Evolutionary conservation across 2,888 invertebrate species (phyloP).

Genomic region (Leptinotarsa peninsularis): DNA sequence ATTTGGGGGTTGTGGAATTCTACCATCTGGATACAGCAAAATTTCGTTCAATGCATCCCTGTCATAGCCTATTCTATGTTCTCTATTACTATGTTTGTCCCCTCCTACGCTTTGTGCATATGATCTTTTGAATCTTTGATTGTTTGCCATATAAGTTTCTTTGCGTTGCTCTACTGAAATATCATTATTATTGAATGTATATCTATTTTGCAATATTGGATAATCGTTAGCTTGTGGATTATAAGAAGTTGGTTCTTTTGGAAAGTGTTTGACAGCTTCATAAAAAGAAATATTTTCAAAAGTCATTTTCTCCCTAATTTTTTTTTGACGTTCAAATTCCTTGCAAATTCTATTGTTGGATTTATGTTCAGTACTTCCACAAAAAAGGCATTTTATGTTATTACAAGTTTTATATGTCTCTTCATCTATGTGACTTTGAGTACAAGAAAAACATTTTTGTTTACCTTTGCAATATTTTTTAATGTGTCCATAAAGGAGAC

Average conservation of each 20-base stretch:
- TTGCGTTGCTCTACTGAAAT: too few species aligned
- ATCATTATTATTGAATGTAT: background rate
- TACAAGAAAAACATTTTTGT: constrained; percentile 5
- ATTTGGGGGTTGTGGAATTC: too few species aligned
- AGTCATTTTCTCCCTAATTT: constrained; percentile 8
- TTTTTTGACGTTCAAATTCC: background rate
- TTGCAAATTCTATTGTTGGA: background rate
- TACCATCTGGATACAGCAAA: too few species aligned
- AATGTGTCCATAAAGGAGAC: constrained; percentile 14
- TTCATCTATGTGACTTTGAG: background rate
- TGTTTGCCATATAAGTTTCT: too few species aligned
- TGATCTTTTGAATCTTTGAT: too few species aligned
- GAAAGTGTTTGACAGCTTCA: constrained; percentile 4
- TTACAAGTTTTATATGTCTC: background rate
- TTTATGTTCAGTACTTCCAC: background rate
- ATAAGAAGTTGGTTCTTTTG: background rate
- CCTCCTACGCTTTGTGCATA: too few species aligned
- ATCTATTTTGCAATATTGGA: background rate
- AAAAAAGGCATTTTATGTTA: background rate
- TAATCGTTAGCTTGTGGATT: background rate
- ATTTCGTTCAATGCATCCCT: too few species aligned
- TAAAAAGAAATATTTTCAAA: constrained; percentile 8
- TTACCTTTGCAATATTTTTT: constrained; percentile 9
- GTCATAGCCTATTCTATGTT: too few species aligned
- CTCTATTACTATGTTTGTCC: too few species aligned